phyloP scores from a whole-genome alignment of 1,140 invertebrate species.

The Linepithema humile region DNA sequence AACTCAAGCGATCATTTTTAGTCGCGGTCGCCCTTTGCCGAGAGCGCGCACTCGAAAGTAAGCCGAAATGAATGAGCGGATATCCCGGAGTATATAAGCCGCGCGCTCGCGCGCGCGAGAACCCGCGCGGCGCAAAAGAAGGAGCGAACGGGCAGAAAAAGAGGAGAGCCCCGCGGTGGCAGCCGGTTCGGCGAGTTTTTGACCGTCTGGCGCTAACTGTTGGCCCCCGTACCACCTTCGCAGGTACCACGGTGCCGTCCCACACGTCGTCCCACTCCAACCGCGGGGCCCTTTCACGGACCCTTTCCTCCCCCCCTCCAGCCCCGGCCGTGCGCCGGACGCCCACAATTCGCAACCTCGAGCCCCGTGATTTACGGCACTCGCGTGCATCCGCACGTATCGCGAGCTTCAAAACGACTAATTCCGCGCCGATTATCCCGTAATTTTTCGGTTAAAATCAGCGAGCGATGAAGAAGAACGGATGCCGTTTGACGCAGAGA shows the following conservation, averaged over 20 bases:
- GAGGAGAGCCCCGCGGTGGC: slow-evolving; percentile 61
- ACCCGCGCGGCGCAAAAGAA: slow-evolving; percentile 32
- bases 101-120: slow-evolving; percentile 57
- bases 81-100: slow-evolving; percentile 53
- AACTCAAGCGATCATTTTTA: not conserved
- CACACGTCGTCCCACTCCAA: slow-evolving; percentile 74
- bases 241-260: slow-evolving; percentile 65
- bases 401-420: not conserved
- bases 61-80: slow-evolving; percentile 73
- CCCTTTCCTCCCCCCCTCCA: slow-evolving; percentile 47
- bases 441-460: not conserved
- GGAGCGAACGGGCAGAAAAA: slow-evolving; percentile 46
- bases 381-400: slow-evolving; percentile 17
- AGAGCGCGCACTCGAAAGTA: slow-evolving; percentile 57
- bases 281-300: slow-evolving; percentile 56
- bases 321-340: slow-evolving; percentile 29
- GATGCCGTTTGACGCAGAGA: too few species aligned
- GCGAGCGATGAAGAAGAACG: too few species aligned
- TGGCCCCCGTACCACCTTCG: slow-evolving; percentile 70
- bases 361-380: slow-evolving; percentile 55
- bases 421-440: not conserved
- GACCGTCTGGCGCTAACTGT: slow-evolving; percentile 81
- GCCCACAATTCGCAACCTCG: slow-evolving; percentile 65
- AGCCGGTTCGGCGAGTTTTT: slow-evolving; percentile 82
- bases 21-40: not conserved